Conservation (phyloP, 2,797 vertebrate species). For the Sebastiscus tertius region DNA sequence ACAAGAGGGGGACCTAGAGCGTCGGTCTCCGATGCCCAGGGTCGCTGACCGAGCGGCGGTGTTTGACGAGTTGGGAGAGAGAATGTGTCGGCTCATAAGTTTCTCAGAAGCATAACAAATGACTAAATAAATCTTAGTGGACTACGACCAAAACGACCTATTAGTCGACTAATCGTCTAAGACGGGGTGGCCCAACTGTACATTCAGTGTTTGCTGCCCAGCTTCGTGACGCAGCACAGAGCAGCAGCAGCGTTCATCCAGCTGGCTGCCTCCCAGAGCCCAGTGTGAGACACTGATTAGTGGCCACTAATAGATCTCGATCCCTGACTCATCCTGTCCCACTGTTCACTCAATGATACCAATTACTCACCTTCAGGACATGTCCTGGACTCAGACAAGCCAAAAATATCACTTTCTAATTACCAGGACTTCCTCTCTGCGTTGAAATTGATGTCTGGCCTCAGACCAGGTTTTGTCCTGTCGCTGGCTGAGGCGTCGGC, state of each 20-base stretch:
- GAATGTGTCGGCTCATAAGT: too few species aligned
- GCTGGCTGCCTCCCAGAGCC: constrained; percentile 52
- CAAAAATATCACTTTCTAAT: constrained; percentile 70
- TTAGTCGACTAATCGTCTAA: too few species aligned
- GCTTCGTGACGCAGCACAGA: constrained; percentile 41
- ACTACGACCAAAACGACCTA: too few species aligned
- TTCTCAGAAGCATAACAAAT: too few species aligned
- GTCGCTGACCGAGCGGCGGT: too few species aligned
- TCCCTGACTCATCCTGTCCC: constrained; percentile 68
- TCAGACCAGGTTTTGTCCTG: not conserved
- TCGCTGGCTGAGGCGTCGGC: not conserved
- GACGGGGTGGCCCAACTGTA: not conserved
- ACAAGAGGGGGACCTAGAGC: too few species aligned
- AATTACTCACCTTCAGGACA: constrained; percentile 71
- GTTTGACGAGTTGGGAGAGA: too few species aligned
- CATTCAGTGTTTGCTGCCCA: not conserved
- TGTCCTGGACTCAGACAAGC: constrained; percentile 32
- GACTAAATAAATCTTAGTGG: too few species aligned
- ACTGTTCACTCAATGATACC: constrained; percentile 65
- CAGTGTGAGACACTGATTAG: constrained; percentile 59
- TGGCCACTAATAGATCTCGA: constrained; percentile 66
- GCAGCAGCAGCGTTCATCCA: constrained; percentile 11
- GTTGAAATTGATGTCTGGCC: constrained; percentile 22
- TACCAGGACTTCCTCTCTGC: constrained; percentile 43
- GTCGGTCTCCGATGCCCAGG: too few species aligned